phyloP scores from a whole-genome alignment of 2,113 vertebrate species.

The Chelonoidis abingdonii region DNA sequence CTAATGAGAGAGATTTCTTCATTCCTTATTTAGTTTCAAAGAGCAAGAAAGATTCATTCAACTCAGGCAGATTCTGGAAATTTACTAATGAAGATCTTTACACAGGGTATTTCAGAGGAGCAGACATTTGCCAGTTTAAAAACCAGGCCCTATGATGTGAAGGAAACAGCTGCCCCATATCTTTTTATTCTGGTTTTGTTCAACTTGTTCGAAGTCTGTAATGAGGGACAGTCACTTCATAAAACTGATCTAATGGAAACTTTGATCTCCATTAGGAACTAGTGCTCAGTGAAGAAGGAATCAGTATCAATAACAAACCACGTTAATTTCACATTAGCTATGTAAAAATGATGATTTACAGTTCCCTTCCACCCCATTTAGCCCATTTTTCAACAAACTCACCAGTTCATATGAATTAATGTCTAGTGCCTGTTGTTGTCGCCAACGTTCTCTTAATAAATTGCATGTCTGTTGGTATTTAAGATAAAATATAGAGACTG shows the following conservation, averaged over 20 bases:
- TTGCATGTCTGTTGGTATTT: constrained; percentile 32
- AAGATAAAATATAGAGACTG: constrained; percentile 47
- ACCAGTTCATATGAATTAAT: constrained; percentile 56
- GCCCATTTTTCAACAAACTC: constrained; percentile 41
- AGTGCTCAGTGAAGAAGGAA: constrained; percentile 50
- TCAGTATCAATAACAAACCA: constrained; percentile 52
- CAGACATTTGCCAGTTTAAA: constrained; percentile 49
- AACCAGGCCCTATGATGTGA: constrained; percentile 48
- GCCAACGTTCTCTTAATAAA: constrained; percentile 60
- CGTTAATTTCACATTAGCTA: constrained; percentile 9
- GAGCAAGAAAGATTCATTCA: constrained; percentile 57
- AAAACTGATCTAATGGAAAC: constrained; percentile 73
- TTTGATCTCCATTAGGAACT: constrained; percentile 74
- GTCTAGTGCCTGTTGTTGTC: constrained; percentile 32
- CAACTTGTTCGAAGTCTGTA: constrained; percentile 67
- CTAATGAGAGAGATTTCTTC: constrained; percentile 55
- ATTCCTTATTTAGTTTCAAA: constrained; percentile 50
- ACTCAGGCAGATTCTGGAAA: constrained; percentile 46
- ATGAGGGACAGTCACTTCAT: constrained; percentile 72
- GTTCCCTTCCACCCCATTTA: constrained; percentile 30
- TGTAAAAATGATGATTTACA: constrained; percentile 42
- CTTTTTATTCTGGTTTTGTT: constrained; percentile 51
- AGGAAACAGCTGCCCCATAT: constrained; percentile 46
- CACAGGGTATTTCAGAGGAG: constrained; percentile 63
- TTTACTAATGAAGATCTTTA: constrained; percentile 58